Base-by-base conservation (phyloP, 1,140 invertebrate genomes). In the Ceratosolen solmsi region DNA sequence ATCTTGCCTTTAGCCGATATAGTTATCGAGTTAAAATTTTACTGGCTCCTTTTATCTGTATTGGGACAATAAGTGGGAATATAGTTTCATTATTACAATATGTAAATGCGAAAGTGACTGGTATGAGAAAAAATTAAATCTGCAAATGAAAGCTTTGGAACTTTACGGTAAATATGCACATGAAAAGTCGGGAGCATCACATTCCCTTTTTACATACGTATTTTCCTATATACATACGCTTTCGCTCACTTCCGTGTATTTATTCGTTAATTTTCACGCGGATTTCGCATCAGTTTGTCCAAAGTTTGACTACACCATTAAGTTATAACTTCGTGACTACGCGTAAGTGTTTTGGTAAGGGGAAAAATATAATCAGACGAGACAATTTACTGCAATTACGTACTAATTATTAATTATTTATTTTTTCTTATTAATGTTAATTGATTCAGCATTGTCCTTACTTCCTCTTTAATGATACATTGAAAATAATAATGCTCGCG, bases 191-290 rank as follows among this genome's bases (percentile, higher is more conserved):
- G 41, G 9, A 13, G 75, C 46, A 46, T 51, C 41, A 68, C 33
- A 20, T n/a, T 36, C 38, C 27, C 75, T 27, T 46, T 30, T 68
- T 51, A 33, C 49, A 3, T 36, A 13, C 60, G 60, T 8, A 9
- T 65, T 20, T 33, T 46, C 7, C 0, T 33, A 13, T 33, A 54
- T 22, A 68, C 22, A n/a, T n/a, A 33, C 2, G 11, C 46, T 70
- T 20, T 17, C 15, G n/a, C 33, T 33, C 30, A 33, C 1, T 60
- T n/a, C 15, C 25, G 41, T 54, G 15, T 80, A 25, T 65, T 74
- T 80, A 74, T 80, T 20, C 79, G 30, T 80, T 80, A 58, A 75
- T 80, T 80, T 80, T 80, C 71, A 74, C 71, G 54, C 78, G 78
- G 33, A 73, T 80, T 79, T 77, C 41, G 75, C 65, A 70, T 38